These are phyloP conservation scores for Chymomyza fuscimana DNA, from an alignment of 2,888 invertebrate species.

Conservation along the genomic window DNA sequence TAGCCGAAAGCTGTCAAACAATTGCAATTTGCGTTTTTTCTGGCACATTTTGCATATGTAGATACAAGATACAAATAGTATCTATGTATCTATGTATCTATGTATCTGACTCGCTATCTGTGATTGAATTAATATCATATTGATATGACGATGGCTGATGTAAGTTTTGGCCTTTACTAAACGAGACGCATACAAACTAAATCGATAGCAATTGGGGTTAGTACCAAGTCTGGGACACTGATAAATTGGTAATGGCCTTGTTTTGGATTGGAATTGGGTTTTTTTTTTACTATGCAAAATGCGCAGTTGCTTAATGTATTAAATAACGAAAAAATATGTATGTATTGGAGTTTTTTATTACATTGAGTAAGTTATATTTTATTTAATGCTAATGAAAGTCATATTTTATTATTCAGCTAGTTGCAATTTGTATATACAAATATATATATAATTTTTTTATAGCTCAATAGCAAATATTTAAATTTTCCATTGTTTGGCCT, in stretches of 20 bases:
- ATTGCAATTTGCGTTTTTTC: neutral
- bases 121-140: neutral
- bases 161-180: constrained; percentile 37
- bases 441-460: neutral
- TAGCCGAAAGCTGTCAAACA: neutral
- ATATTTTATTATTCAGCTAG: neutral
- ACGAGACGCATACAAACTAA: constrained; percentile 25
- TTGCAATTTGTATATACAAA: neutral
- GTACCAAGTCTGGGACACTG: constrained; percentile 4
- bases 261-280: constrained; percentile 21
- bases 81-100: neutral
- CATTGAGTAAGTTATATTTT: neutral
- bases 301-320: constrained; percentile 41
- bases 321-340: constrained; percentile 27
- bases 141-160: constrained; percentile 56
- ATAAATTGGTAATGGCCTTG: constrained; percentile 41
- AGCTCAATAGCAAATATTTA: neutral
- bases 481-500: neutral
- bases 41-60: neutral
- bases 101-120: neutral
- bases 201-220: constrained; percentile 39
- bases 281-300: constrained; percentile 31
- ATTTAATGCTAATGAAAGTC: neutral
- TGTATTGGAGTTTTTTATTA: neutral
- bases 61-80: neutral